Conservation (phyloP, 2,113 vertebrate genomes). For the Dryoscopus gambensis region DNA sequence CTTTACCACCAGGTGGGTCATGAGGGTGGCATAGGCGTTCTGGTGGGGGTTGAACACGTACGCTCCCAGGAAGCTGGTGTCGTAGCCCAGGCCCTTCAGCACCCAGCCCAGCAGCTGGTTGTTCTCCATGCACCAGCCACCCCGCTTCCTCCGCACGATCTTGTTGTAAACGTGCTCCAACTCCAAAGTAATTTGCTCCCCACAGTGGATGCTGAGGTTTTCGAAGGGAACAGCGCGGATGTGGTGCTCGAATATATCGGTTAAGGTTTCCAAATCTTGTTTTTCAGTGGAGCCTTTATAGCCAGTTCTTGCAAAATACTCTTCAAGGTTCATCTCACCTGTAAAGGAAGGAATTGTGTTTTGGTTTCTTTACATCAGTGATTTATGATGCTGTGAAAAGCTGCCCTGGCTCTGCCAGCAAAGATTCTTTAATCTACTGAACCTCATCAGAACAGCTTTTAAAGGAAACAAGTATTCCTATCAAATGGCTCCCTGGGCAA, state of each 20-base stretch:
- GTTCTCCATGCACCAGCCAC: conserved; percentile 88
- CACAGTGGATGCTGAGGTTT: conserved; percentile 86
- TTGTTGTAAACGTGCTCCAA: conserved; percentile 76
- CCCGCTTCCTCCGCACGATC: conserved; percentile 72
- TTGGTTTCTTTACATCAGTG: background rate
- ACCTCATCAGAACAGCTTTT: background rate
- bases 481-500: background rate
- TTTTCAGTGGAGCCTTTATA: conserved; percentile 73
- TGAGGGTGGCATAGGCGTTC: conserved; percentile 55
- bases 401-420: background rate
- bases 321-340: conserved; percentile 79
- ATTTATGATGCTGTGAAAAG: background rate
- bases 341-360: background rate
- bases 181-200: conserved; percentile 73
- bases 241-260: conserved; percentile 76
- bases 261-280: conserved; percentile 79
- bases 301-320: conserved; percentile 84
- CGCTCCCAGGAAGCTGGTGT: conserved; percentile 63
- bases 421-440: background rate
- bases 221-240: conserved; percentile 81
- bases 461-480: background rate
- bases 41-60: conserved; percentile 64
- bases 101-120: conserved; percentile 85
- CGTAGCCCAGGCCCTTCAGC: conserved; percentile 77
- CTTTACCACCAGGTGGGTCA: conserved; percentile 74